Evolutionary conservation across 2,113 vertebrate species (phyloP).

Genomic region (Megatriorchis doriae): DNA sequence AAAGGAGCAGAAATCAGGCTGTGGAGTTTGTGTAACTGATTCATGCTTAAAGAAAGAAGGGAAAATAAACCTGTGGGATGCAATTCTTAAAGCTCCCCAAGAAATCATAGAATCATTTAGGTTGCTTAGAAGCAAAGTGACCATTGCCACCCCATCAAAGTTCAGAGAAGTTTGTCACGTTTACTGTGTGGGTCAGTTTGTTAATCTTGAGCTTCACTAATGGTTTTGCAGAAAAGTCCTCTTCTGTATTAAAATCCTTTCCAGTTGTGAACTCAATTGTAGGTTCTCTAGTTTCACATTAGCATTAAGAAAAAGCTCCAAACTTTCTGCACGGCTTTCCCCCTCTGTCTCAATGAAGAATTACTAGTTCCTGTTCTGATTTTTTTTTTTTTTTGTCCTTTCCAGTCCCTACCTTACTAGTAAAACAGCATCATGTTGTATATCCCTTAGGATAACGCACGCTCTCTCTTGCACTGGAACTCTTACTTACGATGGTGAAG

Average conservation of each 20-base stretch:
- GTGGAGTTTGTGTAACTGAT: background rate
- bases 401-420: background rate
- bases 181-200: background rate
- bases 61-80: background rate
- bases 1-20: background rate
- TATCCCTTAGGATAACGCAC: background rate
- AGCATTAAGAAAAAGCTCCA: background rate
- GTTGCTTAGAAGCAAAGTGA: background rate
- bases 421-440: background rate
- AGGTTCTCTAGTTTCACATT: background rate
- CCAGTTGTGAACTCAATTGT: background rate
- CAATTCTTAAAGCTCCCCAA: background rate
- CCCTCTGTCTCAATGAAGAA: background rate
- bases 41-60: background rate
- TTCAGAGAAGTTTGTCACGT: background rate
- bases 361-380: background rate
- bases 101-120: background rate
- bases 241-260: background rate
- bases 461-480: background rate
- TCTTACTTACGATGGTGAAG: background rate
- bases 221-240: background rate
- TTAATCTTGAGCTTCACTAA: background rate
- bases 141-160: fast-evolving
- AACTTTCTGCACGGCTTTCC: background rate
- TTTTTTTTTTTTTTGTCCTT: background rate